phyloP scores from a whole-genome alignment of 2,113 vertebrate genomes.

The Tretioscincus oriximinensis region DNA sequence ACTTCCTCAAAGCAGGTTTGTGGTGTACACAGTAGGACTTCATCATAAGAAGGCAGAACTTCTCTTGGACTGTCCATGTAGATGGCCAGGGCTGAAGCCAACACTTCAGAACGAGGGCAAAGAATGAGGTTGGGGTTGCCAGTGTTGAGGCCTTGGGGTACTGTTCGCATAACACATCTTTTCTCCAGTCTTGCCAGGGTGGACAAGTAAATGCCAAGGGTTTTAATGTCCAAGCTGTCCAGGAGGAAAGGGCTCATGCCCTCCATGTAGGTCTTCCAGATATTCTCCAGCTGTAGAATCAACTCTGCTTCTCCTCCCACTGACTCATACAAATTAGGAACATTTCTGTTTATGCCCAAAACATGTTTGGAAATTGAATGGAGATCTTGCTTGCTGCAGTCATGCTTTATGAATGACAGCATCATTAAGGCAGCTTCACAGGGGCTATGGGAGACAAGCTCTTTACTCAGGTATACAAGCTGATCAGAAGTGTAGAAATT shows the following conservation, averaged over 20 bases:
- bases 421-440: constrained; percentile 81
- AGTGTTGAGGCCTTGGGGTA: constrained; percentile 74
- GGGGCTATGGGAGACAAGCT: constrained; percentile 64
- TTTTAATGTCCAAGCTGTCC: constrained; percentile 77
- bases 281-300: constrained; percentile 58
- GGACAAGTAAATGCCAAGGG: constrained; percentile 78
- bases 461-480: constrained; percentile 83
- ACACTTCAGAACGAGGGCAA: constrained; percentile 81
- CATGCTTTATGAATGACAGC: constrained; percentile 84
- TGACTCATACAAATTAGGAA: not conserved
- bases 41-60: constrained; percentile 84
- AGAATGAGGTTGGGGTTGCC: constrained; percentile 87
- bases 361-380: accelerated
- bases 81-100: constrained; percentile 82
- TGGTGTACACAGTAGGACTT: constrained; percentile 88
- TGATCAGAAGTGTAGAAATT: constrained; percentile 94
- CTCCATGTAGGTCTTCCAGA: constrained; percentile 81
- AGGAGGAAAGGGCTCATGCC: constrained; percentile 77
- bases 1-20: constrained; percentile 84
- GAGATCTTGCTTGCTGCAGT: constrained; percentile 67
- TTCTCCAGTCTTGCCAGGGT: constrained; percentile 62
- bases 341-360: accelerated
- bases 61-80: constrained; percentile 83
- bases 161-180: constrained; percentile 55
- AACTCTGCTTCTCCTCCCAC: constrained; percentile 26